Percentiles rank a stretch among this genome's conserved stretches.
These are phyloP conservation scores for Dicrurus megarhynchus DNA, from an alignment of 2,113 vertebrate genomes.

Conservation along the genomic window DNA sequence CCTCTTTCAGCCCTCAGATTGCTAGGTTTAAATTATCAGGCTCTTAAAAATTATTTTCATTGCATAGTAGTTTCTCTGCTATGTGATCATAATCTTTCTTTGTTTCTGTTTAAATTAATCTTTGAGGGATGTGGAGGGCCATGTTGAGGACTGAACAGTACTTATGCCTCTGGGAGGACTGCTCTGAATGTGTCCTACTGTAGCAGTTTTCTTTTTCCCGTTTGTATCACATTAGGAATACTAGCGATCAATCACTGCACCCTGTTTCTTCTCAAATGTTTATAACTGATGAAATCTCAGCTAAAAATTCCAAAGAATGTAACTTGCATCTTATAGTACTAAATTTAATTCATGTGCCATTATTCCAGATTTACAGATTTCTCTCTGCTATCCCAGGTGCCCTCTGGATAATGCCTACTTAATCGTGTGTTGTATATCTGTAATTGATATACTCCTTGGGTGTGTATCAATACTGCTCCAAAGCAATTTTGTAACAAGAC, in stretches of 20 bases:
- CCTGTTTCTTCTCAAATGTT: not conserved
- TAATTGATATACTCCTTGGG: not conserved
- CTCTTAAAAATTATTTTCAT: not conserved
- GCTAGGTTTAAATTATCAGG: not conserved
- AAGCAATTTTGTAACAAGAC: not conserved
- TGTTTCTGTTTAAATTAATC: not conserved
- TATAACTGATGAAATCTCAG: not conserved
- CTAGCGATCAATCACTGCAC: not conserved
- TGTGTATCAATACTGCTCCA: not conserved
- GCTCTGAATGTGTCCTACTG: not conserved
- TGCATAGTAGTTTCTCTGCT: not conserved
- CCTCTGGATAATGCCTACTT: not conserved
- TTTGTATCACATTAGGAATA: not conserved
- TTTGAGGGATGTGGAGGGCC: not conserved
- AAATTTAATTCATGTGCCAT: not conserved
- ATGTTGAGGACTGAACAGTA: not conserved
- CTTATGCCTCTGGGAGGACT: not conserved
- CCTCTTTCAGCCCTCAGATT: not conserved
- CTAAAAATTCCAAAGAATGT: not conserved
- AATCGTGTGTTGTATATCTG: rapidly evolving
- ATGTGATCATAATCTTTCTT: not conserved
- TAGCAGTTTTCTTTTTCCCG: not conserved
- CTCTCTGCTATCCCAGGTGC: not conserved
- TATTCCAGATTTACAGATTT: not conserved
- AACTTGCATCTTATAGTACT: not conserved